Conservation (phyloP, 2,797 vertebrate species). For the Naso thynnoides region DNA sequence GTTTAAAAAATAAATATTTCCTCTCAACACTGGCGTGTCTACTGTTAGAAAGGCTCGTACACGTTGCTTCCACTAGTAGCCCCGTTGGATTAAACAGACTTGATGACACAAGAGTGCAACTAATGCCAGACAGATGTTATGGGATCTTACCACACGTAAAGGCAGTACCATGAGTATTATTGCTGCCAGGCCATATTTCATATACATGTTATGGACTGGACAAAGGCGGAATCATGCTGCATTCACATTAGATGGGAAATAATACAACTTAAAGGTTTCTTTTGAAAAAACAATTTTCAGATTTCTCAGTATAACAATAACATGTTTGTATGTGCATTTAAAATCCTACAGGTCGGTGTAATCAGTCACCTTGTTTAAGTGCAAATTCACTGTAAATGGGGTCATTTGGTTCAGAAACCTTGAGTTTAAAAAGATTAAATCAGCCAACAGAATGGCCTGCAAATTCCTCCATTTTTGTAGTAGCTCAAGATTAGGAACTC, state of each 20-base stretch:
- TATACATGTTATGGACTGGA: conserved; percentile 30
- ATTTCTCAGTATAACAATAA: not conserved
- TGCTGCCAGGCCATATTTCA: conserved; percentile 58
- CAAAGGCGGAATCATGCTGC: conserved; percentile 23
- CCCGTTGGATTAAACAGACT: conserved; percentile 24
- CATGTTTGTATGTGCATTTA: not conserved
- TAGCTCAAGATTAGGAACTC: no score
- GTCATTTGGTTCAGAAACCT: not conserved
- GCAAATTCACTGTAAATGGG: no score
- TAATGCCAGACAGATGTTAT: conserved; percentile 17
- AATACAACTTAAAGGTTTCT: not conserved
- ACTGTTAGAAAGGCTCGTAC: conserved; percentile 41
- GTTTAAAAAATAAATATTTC: conserved; percentile 77
- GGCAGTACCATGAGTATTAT: conserved; percentile 59
- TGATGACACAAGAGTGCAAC: conserved; percentile 45
- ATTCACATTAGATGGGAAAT: conserved; percentile 35
- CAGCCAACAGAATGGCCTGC: not conserved
- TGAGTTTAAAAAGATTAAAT: not conserved
- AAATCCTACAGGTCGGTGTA: not conserved
- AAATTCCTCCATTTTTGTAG: not conserved
- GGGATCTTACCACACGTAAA: conserved; percentile 36
- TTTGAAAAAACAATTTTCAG: not conserved
- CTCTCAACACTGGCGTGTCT: conserved; percentile 54
- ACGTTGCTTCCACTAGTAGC: conserved; percentile 26
- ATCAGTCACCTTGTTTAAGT: not conserved